phyloP scores from a whole-genome alignment of 2,797 vertebrate species.

The Nyctalus aviator region DNA sequence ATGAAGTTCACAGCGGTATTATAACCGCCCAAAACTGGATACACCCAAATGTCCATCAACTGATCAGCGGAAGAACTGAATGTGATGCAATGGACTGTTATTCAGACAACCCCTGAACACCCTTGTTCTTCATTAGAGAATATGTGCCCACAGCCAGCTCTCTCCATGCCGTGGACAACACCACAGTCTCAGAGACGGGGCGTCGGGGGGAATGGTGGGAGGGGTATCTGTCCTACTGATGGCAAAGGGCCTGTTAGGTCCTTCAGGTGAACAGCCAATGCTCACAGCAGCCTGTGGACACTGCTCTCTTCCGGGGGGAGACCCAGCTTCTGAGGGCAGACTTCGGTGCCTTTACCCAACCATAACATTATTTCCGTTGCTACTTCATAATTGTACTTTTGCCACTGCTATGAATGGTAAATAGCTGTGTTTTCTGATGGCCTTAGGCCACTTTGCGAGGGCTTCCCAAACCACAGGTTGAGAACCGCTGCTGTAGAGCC shows the following conservation, averaged over 20 bases:
- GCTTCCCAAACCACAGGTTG: no score
- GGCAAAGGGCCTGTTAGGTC: no score
- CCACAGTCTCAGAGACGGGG: background rate
- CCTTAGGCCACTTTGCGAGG: no score
- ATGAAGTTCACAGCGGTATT: no score
- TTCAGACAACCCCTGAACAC: background rate
- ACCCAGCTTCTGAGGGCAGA: background rate
- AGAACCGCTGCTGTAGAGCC: no score
- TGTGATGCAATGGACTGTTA: background rate
- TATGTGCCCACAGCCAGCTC: background rate
- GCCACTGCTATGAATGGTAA: no score
- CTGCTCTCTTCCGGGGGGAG: background rate
- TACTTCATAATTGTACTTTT: no score
- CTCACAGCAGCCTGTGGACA: background rate
- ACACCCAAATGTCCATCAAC: no score
- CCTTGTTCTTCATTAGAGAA: background rate
- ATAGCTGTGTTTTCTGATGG: no score
- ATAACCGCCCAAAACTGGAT: no score
- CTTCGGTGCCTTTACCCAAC: background rate
- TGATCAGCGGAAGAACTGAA: background rate
- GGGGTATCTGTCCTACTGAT: rapidly evolving
- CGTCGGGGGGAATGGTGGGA: rapidly evolving
- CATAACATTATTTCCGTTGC: no score
- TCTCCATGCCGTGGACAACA: rapidly evolving
- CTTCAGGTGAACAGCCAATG: background rate